Conservation (phyloP, 2,797 vertebrate genomes). For the Xenopus petersii region DNA sequence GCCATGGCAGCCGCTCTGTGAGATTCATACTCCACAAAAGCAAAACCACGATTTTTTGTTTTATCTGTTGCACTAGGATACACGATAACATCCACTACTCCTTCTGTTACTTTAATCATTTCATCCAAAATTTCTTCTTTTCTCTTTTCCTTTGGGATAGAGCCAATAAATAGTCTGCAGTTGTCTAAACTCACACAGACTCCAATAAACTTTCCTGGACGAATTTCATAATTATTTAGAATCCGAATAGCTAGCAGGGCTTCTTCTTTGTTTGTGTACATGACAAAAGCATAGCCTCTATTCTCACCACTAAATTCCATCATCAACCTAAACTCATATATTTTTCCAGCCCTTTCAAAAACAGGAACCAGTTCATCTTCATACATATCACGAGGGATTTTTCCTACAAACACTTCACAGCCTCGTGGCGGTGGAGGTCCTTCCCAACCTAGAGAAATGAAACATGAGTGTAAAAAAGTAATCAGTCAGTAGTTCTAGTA, state of each 20-base stretch:
- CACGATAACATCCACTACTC: constrained; percentile 89
- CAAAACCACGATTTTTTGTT: constrained; percentile 87
- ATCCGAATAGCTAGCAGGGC: constrained; percentile 84
- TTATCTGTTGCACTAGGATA: constrained; percentile 82
- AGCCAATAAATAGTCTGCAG: constrained; percentile 91
- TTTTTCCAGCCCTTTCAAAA: constrained; percentile 82
- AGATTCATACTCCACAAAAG: constrained; percentile 91
- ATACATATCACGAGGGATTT: constrained; percentile 93
- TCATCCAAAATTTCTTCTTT: constrained; percentile 91
- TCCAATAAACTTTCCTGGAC: constrained; percentile 86
- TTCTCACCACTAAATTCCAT: constrained; percentile 97
- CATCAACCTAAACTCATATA: constrained; percentile 95
- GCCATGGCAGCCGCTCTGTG: constrained; percentile 95
- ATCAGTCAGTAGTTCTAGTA: too few relatives aligned
- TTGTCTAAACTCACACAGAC: constrained; percentile 93
- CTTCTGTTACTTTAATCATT: constrained; percentile 90
- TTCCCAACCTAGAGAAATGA: constrained; percentile 79
- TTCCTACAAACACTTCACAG: constrained; percentile 95
- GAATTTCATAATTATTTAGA: constrained; percentile 87
- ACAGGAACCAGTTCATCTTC: constrained; percentile 91
- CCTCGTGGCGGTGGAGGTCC: constrained; percentile 86
- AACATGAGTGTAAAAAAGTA: not conserved
- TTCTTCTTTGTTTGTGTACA: constrained; percentile 86
- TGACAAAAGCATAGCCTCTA: constrained; percentile 95
- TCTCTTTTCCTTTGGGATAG: constrained; percentile 89